These are phyloP conservation scores for Drosophila multiciliata DNA, from an alignment of 2,888 invertebrate genomes.

Conservation along the genomic window DNA sequence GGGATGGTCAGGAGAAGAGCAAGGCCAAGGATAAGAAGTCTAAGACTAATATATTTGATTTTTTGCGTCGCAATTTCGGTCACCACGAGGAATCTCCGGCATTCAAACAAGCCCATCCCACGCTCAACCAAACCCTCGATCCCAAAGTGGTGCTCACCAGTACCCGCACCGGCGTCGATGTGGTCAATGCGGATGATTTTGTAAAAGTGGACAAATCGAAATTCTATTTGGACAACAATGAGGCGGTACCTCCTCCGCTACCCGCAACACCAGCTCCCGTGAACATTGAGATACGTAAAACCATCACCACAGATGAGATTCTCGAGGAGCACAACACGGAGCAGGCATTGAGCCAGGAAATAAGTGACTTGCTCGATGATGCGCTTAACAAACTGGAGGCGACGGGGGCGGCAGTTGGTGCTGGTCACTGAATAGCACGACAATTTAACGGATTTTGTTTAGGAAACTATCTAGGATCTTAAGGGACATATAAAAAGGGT, in stretches of 20 bases:
- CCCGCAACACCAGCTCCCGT: conserved; percentile 81
- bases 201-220: conserved; percentile 81
- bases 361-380: conserved; percentile 83
- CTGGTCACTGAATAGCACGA: conserved; percentile 29
- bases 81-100: conserved; percentile 69
- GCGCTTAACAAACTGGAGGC: conserved; percentile 81
- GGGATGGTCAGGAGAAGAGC: conserved; percentile 22
- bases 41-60: conserved; percentile 84
- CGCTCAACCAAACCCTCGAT: conserved; percentile 53
- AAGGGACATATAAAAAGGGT: background rate
- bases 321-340: conserved; percentile 80
- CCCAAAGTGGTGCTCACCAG: conserved; percentile 59
- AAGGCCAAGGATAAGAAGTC: conserved; percentile 75
- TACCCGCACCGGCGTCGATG: conserved; percentile 70
- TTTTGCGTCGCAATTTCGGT: conserved; percentile 84
- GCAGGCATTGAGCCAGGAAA: conserved; percentile 80
- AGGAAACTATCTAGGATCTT: background rate
- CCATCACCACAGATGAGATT: conserved; percentile 82
- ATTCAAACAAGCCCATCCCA: conserved; percentile 49
- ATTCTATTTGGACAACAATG: conserved; percentile 81
- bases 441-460: conserved; percentile 7
- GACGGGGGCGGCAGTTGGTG: conserved; percentile 23
- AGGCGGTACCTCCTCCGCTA: conserved; percentile 61
- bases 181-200: conserved; percentile 73
- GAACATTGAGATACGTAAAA: conserved; percentile 83